phyloP scores from a whole-genome alignment of 2,113 vertebrate species.

The Cynoglossus semilaevis region DNA sequence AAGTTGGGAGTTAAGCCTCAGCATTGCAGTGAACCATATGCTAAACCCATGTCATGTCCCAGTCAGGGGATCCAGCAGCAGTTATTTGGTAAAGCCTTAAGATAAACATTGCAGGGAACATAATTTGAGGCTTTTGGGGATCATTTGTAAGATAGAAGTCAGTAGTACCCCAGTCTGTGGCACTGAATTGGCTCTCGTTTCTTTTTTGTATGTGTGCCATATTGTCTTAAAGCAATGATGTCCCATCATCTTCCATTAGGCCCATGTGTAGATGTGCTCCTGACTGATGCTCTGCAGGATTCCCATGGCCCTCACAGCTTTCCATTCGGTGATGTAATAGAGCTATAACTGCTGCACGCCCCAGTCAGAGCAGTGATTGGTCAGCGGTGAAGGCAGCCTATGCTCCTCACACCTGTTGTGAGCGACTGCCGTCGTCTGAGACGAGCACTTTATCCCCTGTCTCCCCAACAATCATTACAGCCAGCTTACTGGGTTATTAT shows the following conservation, averaged over 20 bases:
- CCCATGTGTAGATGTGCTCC: conserved; percentile 48
- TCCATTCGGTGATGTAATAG: conserved; percentile 36
- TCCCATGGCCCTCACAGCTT: conserved; percentile 44
- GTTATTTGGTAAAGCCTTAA: conserved; percentile 68
- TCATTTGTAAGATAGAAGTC: conserved; percentile 67
- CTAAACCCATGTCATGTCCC: conserved; percentile 67
- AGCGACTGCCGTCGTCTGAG: conserved; percentile 58
- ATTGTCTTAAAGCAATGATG: conserved; percentile 54
- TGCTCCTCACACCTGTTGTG: conserved; percentile 68
- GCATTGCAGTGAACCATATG: conserved; percentile 70
- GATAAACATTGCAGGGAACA: conserved; percentile 68
- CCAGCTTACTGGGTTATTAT: conserved; percentile 71
- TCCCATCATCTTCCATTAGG: conserved; percentile 64
- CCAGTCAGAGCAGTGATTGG: conserved; percentile 37
- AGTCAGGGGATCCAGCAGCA: conserved; percentile 58
- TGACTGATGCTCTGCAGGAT: conserved; percentile 44
- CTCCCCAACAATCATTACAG: conserved; percentile 73
- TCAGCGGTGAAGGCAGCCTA: conserved; percentile 33
- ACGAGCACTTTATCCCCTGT: conserved; percentile 71
- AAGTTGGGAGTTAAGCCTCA: conserved; percentile 67
- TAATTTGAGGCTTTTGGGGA: conserved; percentile 61
- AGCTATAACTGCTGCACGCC: conserved; percentile 39
- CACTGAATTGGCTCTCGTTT: conserved; percentile 42
- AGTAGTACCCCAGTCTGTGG: conserved; percentile 40
- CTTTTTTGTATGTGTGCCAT: conserved; percentile 43